These are phyloP conservation scores for Eublepharis macularius DNA, from an alignment of 2,113 vertebrate species.

Conservation along the genomic window DNA sequence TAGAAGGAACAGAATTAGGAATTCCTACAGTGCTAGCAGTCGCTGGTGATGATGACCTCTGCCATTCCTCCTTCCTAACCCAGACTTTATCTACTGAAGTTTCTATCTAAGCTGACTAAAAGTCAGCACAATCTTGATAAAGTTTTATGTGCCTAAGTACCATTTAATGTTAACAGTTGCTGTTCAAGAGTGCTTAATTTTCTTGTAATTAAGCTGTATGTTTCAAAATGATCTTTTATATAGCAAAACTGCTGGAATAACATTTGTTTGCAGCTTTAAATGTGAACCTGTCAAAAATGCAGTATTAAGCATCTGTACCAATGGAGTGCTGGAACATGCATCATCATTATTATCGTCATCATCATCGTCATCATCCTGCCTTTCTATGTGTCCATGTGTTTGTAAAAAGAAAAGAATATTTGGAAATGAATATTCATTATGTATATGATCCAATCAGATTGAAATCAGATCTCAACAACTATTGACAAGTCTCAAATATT, in stretches of 20 bases:
- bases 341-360: neutral
- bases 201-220: conserved; percentile 12
- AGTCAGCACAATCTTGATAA: neutral
- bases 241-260: neutral
- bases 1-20: too few relatives aligned
- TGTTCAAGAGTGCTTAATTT: neutral
- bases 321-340: conserved; percentile 7
- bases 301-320: neutral
- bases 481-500: too few relatives aligned
- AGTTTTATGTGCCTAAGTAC: neutral
- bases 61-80: too few relatives aligned
- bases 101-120: neutral
- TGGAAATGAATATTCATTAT: neutral
- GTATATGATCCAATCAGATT: conserved; percentile 14
- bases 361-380: neutral
- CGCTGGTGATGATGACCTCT: too few relatives aligned
- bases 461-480: too few relatives aligned
- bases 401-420: neutral
- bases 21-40: too few relatives aligned
- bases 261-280: neutral
- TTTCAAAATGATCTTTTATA: conserved; percentile 1
- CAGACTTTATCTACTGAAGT: too few relatives aligned
- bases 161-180: neutral
- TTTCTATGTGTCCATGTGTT: conserved; percentile 11
- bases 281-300: neutral